Evolutionary conservation across 1,140 invertebrate species (phyloP).

Genomic region (Drosophila pruinosa): DNA sequence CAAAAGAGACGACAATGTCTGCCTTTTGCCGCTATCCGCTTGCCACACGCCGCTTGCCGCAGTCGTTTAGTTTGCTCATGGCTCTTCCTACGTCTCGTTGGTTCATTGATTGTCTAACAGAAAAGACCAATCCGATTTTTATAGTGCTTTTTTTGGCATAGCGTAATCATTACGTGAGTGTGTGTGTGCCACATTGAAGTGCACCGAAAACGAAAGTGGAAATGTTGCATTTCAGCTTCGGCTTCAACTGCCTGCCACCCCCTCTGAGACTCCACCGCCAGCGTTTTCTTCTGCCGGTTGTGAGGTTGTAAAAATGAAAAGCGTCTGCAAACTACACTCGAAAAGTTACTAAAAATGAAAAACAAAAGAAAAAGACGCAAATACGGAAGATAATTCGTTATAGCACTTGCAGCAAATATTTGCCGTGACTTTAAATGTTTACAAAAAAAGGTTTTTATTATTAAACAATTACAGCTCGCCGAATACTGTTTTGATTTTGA

Average conservation of each 20-base stretch:
- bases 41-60: neutral
- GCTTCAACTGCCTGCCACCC: slow-evolving; percentile 7
- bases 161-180: slow-evolving; percentile 20
- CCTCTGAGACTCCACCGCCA: neutral
- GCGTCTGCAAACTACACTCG: slow-evolving; percentile 24
- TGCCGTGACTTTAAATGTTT: slow-evolving; percentile 1
- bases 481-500: slow-evolving; percentile 15
- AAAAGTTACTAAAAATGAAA: slow-evolving; percentile 24
- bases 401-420: neutral
- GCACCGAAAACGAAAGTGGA: slow-evolving; percentile 72
- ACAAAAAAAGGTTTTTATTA: slow-evolving; percentile 3
- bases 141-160: slow-evolving; percentile 10
- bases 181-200: slow-evolving; percentile 60
- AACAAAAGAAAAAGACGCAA: slow-evolving; percentile 13
- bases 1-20: slow-evolving; percentile 16
- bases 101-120: slow-evolving; percentile 29
- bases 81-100: neutral
- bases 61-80: neutral
- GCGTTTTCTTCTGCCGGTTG: slow-evolving; percentile 45
- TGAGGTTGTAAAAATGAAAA: slow-evolving; percentile 10
- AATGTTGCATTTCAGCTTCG: slow-evolving; percentile 55
- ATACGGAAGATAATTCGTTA: slow-evolving; percentile 34
- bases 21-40: too few relatives aligned
- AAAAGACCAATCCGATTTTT: slow-evolving; percentile 16
- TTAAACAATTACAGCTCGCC: slow-evolving; percentile 10